A percentile compares a stretch with the other conserved stretches of the same genome.
Evolutionary conservation across 2,113 vertebrate genomes (phyloP).

Genomic region (Plestiodon gilberti): DNA sequence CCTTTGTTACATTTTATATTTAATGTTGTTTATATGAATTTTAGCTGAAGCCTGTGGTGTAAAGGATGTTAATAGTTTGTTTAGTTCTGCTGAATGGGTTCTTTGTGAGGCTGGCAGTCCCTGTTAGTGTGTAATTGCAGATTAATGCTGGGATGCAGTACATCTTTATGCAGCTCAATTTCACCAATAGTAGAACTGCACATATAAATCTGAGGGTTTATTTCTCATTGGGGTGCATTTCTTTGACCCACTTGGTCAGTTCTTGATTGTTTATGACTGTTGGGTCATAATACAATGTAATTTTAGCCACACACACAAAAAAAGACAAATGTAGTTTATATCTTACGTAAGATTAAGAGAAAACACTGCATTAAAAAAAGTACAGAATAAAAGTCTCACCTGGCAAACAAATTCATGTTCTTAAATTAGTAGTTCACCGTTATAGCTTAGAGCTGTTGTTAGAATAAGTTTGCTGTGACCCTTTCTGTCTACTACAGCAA

Average conservation of each 20-base stretch:
- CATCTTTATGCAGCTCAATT: conserved; percentile 59
- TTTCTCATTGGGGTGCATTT: conserved; percentile 15
- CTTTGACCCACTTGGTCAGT: conserved; percentile 15
- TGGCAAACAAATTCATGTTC: neutral
- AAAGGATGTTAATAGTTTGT: conserved; percentile 54
- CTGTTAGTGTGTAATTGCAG: conserved; percentile 63
- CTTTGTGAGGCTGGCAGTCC: conserved; percentile 57
- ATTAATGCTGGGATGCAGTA: conserved; percentile 63
- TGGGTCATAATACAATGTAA: neutral
- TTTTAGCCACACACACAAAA: no score
- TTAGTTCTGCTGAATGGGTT: conserved; percentile 56
- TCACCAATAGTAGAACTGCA: conserved; percentile 6
- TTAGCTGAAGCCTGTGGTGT: conserved; percentile 24
- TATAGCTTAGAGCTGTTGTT: no score
- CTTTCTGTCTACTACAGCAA: neutral
- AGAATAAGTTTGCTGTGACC: neutral
- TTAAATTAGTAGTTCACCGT: neutral
- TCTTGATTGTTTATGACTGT: neutral
- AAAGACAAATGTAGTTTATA: neutral
- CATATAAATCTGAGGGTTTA: conserved; percentile 10
- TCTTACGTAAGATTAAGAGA: neutral
- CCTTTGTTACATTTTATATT: conserved; percentile 51
- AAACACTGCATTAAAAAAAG: neutral
- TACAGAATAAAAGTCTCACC: neutral
- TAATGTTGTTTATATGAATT: conserved; percentile 54